A percentile compares a stretch with the other conserved stretches of the same genome.
These are phyloP conservation scores for Xylota sylvarum DNA, from an alignment of 2,888 invertebrate genomes.

Conservation along the genomic window DNA sequence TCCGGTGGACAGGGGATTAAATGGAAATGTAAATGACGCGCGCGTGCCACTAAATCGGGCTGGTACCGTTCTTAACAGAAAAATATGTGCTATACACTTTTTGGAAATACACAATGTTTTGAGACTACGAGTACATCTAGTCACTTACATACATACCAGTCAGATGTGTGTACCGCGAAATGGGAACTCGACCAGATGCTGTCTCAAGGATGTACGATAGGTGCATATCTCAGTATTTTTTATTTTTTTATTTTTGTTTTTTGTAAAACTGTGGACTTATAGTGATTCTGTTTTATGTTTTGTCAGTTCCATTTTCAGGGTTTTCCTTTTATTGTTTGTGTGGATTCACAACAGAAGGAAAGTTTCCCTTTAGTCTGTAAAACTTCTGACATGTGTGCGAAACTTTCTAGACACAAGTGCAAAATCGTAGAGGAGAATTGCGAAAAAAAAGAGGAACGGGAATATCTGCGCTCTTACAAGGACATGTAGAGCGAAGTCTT, in stretches of 20 bases:
- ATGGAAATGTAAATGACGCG: background rate
- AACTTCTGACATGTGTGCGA: conserved; percentile 45
- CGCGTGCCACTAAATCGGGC: background rate
- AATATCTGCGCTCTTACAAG: conserved; percentile 11
- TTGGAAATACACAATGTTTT: background rate
- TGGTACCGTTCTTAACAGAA: background rate
- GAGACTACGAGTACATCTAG: background rate
- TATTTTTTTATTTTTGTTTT: too few relatives aligned
- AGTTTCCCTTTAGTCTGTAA: conserved; percentile 48
- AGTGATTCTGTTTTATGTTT: conserved; percentile 14
- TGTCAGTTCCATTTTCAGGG: background rate
- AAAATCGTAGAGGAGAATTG: conserved; percentile 2
- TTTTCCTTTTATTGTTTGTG: background rate
- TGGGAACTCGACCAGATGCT: conserved; percentile 28
- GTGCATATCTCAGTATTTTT: background rate
- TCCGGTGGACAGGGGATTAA: background rate
- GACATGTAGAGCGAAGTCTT: conserved; percentile 17
- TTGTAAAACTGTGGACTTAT: conserved; percentile 18
- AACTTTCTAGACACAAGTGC: conserved; percentile 66
- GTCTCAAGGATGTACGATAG: conserved; percentile 18
- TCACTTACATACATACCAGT: background rate
- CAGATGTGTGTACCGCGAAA: conserved; percentile 6
- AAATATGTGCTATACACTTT: background rate
- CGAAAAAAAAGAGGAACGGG: background rate
- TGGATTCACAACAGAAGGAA: conserved; percentile 20